A percentile compares a stretch with the other conserved stretches of the same genome.
Evolutionary conservation across 2,888 invertebrate genomes (phyloP).

Genomic region (Leptarthrus brevirostris): DNA sequence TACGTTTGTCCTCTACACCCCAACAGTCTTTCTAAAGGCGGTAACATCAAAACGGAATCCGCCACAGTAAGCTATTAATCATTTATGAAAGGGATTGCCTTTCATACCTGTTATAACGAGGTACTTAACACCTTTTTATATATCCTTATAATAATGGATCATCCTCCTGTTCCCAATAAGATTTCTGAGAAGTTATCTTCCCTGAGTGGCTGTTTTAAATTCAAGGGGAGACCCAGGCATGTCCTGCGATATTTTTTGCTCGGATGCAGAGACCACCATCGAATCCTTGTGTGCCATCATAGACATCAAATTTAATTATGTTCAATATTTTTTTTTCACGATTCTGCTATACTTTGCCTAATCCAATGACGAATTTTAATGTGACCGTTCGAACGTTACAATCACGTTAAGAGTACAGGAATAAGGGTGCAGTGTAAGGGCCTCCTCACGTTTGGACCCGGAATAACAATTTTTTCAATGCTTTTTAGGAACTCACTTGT

Average conservation of each 20-base stretch:
- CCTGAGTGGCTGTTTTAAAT: slow-evolving; percentile 29
- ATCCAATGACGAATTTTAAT: slow-evolving; percentile 53
- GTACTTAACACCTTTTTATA: slow-evolving; percentile 24
- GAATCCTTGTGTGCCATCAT: slow-evolving; percentile 2
- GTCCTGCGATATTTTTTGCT: slow-evolving; percentile 10
- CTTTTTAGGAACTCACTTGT: slow-evolving; percentile 42
- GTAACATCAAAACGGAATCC: no score
- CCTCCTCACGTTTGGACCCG: slow-evolving; percentile 2
- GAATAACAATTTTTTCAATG: slow-evolving; percentile 52
- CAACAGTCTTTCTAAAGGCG: no score
- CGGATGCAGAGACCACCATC: background rate
- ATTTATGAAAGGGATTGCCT: slow-evolving; percentile 14
- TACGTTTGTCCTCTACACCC: no score
- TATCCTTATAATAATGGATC: slow-evolving; percentile 23
- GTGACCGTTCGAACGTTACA: slow-evolving; percentile 49
- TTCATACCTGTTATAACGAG: slow-evolving; percentile 35
- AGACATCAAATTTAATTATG: slow-evolving; percentile 51
- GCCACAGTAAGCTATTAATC: slow-evolving; percentile 2
- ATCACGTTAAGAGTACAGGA: slow-evolving; percentile 51
- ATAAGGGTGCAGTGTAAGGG: slow-evolving; percentile 4
- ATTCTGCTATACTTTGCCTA: slow-evolving; percentile 43
- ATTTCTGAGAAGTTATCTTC: slow-evolving; percentile 12
- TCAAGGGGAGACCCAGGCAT: slow-evolving; percentile 1
- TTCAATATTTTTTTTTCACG: slow-evolving; percentile 34
- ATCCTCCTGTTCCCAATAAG: slow-evolving; percentile 17